Evolutionary conservation across 2,888 invertebrate species (phyloP).

Genomic region (Amphipyra berbera): DNA sequence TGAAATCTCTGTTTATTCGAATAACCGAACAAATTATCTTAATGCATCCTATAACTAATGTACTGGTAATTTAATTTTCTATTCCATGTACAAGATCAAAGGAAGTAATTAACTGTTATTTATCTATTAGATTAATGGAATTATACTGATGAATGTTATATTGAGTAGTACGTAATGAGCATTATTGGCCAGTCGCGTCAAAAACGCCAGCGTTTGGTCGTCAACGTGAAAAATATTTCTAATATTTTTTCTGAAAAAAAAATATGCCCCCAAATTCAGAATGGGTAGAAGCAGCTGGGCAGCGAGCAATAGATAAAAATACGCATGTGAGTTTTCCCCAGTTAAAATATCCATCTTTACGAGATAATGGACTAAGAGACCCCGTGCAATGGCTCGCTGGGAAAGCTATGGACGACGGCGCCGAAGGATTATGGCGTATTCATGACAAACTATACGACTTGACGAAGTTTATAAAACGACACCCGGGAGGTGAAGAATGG

Average conservation of each 20-base stretch:
- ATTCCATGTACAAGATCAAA: slow-evolving; percentile 21
- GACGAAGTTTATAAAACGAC: slow-evolving; percentile 93
- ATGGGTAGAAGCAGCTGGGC: slow-evolving; percentile 65
- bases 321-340: slow-evolving; percentile 85
- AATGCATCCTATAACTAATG: slow-evolving; percentile 12
- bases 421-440: slow-evolving; percentile 94
- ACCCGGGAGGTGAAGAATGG: slow-evolving; percentile 97
- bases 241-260: neutral
- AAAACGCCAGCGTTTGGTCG: too few relatives aligned
- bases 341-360: slow-evolving; percentile 84
- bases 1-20: neutral
- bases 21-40: neutral
- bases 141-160: slow-evolving; percentile 5
- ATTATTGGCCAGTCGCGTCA: slow-evolving; percentile 20
- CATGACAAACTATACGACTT: slow-evolving; percentile 95
- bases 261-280: slow-evolving; percentile 64
- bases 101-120: slow-evolving; percentile 32
- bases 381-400: slow-evolving; percentile 91
- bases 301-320: slow-evolving; percentile 71
- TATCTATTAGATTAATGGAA: slow-evolving; percentile 17
- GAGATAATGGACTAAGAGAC: slow-evolving; percentile 77
- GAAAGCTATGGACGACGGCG: slow-evolving; percentile 92
- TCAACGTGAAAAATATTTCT: neutral
- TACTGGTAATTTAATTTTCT: slow-evolving; percentile 25
- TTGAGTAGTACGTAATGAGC: slow-evolving; percentile 8